A percentile compares a stretch with the other conserved stretches of the same genome.
Conservation (phyloP, 2,113 vertebrate species). For the Heterotis niloticus region DNA sequence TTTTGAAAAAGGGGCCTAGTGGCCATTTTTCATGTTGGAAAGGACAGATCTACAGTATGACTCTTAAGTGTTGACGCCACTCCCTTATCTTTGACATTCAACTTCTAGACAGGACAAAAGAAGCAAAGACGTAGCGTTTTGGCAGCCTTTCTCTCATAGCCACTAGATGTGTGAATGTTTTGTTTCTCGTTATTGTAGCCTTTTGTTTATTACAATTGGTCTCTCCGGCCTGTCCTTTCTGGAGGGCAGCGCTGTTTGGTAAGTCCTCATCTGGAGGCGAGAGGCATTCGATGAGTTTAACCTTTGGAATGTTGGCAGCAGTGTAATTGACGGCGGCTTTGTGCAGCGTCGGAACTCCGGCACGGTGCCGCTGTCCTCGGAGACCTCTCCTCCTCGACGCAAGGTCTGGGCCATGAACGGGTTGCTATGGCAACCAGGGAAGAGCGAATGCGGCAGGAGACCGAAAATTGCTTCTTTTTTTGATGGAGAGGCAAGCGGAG, state of each 20-base stretch:
- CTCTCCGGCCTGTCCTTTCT: background rate
- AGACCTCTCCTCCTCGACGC: constrained; percentile 37
- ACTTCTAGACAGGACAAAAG: background rate
- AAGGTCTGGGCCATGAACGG: constrained; percentile 43
- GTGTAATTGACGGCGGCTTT: constrained; percentile 18
- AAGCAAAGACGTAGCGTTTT: background rate
- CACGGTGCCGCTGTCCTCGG: constrained; percentile 35
- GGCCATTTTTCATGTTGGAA: background rate
- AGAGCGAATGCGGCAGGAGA: constrained; percentile 50
- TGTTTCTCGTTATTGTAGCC: background rate
- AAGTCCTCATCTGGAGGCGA: constrained; percentile 6
- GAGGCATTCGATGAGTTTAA: constrained; percentile 10
- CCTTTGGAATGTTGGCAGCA: background rate
- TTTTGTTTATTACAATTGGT: constrained; percentile 1
- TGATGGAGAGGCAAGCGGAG: constrained; percentile 15
- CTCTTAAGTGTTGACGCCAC: background rate
- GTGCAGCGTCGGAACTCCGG: constrained; percentile 25
- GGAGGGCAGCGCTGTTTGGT: background rate
- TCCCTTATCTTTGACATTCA: constrained; percentile 12
- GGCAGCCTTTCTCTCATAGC: background rate
- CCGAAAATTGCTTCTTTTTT: constrained; percentile 50
- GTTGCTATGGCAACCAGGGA: constrained; percentile 48
- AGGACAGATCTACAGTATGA: too few species aligned
- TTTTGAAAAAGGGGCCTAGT: background rate
- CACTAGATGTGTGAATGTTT: background rate